Evolutionary conservation across 2,888 invertebrate genomes (phyloP).

Genomic region (Tiliacea aurago): DNA sequence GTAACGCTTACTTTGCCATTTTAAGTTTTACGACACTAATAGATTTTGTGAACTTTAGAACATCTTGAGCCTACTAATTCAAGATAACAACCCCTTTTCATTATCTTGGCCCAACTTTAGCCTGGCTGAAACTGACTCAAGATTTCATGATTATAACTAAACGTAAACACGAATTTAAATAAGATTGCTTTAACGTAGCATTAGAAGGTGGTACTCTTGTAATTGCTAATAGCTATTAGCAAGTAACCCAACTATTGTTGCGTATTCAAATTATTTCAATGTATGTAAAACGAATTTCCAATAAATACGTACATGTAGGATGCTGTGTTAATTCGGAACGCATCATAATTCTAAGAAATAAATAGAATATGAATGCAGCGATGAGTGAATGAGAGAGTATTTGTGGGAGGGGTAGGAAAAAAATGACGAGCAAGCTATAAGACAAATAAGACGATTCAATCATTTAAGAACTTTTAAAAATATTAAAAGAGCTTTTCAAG

Average conservation of each 20-base stretch:
- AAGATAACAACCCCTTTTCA: constrained; percentile 7
- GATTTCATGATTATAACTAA: constrained; percentile 19
- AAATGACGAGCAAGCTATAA: too few relatives aligned
- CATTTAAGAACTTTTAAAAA: too few relatives aligned
- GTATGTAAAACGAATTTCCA: background rate
- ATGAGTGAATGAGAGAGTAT: too few relatives aligned
- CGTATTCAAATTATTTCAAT: background rate
- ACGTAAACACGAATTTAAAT: constrained; percentile 7
- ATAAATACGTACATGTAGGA: background rate
- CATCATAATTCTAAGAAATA: too few relatives aligned
- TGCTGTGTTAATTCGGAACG: too few relatives aligned
- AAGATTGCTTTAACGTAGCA: background rate
- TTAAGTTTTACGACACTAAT: constrained; percentile 14
- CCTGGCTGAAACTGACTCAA: background rate
- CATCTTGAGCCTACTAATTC: constrained; percentile 4
- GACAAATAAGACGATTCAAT: too few relatives aligned
- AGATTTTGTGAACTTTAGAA: background rate
- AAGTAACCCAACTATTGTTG: background rate
- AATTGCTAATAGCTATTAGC: background rate
- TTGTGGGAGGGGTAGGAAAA: too few relatives aligned
- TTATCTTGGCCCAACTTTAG: constrained; percentile 16
- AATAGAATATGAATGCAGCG: too few relatives aligned
- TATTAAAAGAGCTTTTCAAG: too few relatives aligned
- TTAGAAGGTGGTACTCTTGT: background rate
- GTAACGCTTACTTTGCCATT: constrained; percentile 5